These are phyloP conservation scores for Pediacus dermestoides DNA, from an alignment of 2,888 invertebrate genomes.

Conservation along the genomic window DNA sequence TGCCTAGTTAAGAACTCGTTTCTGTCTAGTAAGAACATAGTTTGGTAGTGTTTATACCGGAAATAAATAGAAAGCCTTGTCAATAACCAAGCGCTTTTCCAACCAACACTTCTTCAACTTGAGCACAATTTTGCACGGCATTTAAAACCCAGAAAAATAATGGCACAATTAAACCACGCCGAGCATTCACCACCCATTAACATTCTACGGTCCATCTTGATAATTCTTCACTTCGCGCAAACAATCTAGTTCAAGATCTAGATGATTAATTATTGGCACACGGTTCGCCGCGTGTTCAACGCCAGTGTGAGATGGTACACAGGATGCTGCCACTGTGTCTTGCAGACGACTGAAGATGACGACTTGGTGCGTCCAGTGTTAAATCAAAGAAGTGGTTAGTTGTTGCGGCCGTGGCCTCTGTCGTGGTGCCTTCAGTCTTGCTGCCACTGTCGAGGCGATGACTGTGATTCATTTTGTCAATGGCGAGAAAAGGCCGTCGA, in stretches of 20 bases:
- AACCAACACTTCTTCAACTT: no score
- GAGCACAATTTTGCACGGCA: no score
- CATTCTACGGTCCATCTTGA: no score
- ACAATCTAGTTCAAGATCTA: no score
- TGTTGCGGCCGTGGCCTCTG: slow-evolving; percentile 36
- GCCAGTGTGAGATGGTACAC: slow-evolving; percentile 15
- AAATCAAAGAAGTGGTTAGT: slow-evolving; percentile 46
- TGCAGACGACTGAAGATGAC: slow-evolving; percentile 43
- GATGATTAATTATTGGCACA: no score
- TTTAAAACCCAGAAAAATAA: no score
- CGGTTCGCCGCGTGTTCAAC: no score
- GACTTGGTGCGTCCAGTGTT: slow-evolving; percentile 40
- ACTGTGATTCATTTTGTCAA: slow-evolving; percentile 24
- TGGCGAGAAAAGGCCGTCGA: slow-evolving; percentile 21
- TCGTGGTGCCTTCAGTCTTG: slow-evolving; percentile 48
- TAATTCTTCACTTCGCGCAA: no score
- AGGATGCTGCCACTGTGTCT: slow-evolving; percentile 22
- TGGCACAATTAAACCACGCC: no score
- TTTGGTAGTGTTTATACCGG: slow-evolving; percentile 3
- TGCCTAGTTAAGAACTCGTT: slow-evolving; percentile 11
- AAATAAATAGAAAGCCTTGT: slow-evolving; percentile 14
- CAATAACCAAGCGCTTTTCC: no score
- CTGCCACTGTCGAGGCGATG: slow-evolving; percentile 35
- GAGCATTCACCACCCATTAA: no score
- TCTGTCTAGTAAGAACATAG: no score